Base-by-base conservation (phyloP, 2,797 vertebrate species). In the Parauchenoglanis ngamensis region DNA sequence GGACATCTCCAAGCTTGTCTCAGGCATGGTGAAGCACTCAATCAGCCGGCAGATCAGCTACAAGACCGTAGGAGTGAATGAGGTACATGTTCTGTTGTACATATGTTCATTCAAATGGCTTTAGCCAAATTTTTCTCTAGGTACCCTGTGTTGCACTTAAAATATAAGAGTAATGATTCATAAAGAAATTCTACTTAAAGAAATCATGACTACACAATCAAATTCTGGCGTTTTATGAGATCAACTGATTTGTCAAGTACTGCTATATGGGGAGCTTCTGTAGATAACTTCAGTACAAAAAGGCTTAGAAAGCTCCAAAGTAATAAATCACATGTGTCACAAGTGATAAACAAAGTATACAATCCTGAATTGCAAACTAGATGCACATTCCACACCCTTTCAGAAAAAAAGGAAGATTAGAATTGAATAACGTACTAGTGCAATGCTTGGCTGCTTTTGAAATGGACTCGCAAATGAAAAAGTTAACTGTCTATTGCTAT, bases 1-100 rank as follows among this genome's bases (percentile, higher is more conserved):
- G 1, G 97, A 99, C 15, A 95, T 99, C 91, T 99, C 98, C 73
- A 97, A 97, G 88, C 95, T 99, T 91, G 98, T 99, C 75, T 98
- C 96, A 0, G 97, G 97, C 91, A 97, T 99, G 73, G 95, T 98
- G 85, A 98, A 97, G 92, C 98, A 97, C 2, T 99, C 98, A 0
- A 96, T 99, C 91, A 97, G 96, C 91, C 95, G 96, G 25, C 97
- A 98, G 93, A 97, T 97, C 92, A 99, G 96, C 94, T 96, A 97
- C 81, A 97, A 98, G 94, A 97, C 96, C 0, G 94, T 97, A 89
- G 97, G 96, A 88, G 93, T 95, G 78, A 96, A 95, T 84, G 97
- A 99, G 97, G 96, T 96, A 92, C 0, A 31, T 83, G 57, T 54
- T 31, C 31, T 31, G 31, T 31, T 31, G 31, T 31, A 31, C 31